These are phyloP conservation scores for Acrocephalus kingi DNA, from an alignment of 2,113 vertebrate species.

Conservation along the genomic window DNA sequence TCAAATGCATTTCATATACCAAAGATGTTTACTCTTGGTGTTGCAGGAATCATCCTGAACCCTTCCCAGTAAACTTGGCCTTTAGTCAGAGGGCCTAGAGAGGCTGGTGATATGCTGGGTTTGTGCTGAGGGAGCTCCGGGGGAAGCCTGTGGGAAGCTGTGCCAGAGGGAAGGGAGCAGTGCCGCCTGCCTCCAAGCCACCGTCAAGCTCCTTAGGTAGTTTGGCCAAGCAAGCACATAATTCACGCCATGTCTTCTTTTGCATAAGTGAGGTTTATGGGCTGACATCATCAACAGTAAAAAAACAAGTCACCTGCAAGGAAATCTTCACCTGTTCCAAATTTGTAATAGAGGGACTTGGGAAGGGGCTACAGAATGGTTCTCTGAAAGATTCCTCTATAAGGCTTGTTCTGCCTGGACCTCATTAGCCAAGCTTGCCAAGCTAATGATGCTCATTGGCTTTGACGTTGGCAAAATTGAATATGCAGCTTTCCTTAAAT, in stretches of 20 bases:
- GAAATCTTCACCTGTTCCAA: neutral
- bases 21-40: neutral
- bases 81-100: neutral
- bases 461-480: constrained; percentile 63
- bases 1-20: neutral
- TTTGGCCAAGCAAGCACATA: neutral
- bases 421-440: constrained; percentile 21
- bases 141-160: neutral
- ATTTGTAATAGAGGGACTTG: neutral
- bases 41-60: neutral
- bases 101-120: neutral
- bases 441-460: constrained; percentile 43
- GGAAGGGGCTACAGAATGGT: neutral
- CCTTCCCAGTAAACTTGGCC: neutral
- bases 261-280: neutral
- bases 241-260: neutral
- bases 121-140: neutral
- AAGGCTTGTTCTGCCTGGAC: neutral
- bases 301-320: neutral
- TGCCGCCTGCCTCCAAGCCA: neutral
- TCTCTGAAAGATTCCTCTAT: neutral
- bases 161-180: neutral
- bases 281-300: neutral
- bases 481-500: constrained; percentile 46
- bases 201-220: fast-evolving